Conservation (phyloP, 2,888 invertebrate species). For the Dryadula phaetusa region DNA sequence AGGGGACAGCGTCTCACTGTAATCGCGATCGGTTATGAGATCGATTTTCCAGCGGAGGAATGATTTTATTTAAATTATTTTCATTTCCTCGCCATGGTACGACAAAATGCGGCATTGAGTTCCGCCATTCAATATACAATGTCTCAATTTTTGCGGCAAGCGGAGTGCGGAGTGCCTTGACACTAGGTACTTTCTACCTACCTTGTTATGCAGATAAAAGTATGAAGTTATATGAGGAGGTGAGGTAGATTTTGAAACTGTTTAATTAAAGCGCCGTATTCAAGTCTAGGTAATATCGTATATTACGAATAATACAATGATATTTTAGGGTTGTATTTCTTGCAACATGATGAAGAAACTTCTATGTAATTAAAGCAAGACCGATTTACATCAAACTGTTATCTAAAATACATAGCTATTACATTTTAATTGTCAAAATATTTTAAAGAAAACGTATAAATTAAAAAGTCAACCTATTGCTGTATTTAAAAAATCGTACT, state of each 20-base stretch:
- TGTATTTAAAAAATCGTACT: slow-evolving; percentile 25
- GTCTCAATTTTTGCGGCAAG: too few relatives aligned
- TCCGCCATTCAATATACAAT: too few relatives aligned
- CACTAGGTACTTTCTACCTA: too few relatives aligned
- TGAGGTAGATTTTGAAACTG: neutral
- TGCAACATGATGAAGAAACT: neutral
- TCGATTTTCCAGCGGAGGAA: too few relatives aligned
- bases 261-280: neutral
- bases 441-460: neutral
- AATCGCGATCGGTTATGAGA: too few relatives aligned
- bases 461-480: neutral
- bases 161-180: too few relatives aligned
- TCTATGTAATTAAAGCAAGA: neutral
- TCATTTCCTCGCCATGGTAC: too few relatives aligned
- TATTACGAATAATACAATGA: neutral
- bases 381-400: neutral
- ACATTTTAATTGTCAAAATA: neutral
- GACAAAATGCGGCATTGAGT: too few relatives aligned
- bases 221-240: too few relatives aligned
- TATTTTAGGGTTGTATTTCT: neutral
- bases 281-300: neutral
- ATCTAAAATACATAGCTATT: neutral
- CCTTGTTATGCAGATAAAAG: too few relatives aligned
- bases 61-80: too few relatives aligned
- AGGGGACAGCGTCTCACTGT: too few relatives aligned